A percentile compares a stretch with the other conserved stretches of the same genome.
Evolutionary conservation across 2,888 invertebrate species (phyloP).

Genomic region (Himalopsyche tibetana): DNA sequence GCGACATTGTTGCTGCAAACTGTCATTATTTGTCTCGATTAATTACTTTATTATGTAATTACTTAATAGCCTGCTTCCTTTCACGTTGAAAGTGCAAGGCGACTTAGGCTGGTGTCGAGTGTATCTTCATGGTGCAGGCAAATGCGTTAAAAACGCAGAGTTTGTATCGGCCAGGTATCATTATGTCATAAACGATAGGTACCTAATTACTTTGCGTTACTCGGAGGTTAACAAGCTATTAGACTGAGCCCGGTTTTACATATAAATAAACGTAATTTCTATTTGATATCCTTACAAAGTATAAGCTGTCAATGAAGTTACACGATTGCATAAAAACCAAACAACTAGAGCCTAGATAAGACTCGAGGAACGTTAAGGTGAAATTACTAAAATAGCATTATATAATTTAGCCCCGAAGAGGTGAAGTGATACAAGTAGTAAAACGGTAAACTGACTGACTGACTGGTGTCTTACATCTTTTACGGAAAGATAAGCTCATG

Average conservation of each 20-base stretch:
- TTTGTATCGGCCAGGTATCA: background rate
- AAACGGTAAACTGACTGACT: no score
- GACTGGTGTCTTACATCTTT: no score
- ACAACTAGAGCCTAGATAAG: no score
- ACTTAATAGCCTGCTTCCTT: conserved; percentile 53
- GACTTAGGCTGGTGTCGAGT: background rate
- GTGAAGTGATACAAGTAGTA: no score
- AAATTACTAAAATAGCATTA: no score
- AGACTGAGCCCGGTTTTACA: background rate
- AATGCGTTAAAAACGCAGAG: background rate
- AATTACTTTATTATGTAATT: conserved; percentile 58
- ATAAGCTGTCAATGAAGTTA: background rate
- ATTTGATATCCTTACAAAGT: background rate
- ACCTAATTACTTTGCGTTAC: background rate
- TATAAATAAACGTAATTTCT: background rate
- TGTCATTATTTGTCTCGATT: conserved; percentile 46
- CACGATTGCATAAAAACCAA: no score
- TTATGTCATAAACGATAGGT: conserved; percentile 17
- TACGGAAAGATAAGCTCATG: no score
- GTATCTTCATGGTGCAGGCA: background rate
- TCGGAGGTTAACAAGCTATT: conserved; percentile 18
- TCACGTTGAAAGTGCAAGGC: conserved; percentile 28
- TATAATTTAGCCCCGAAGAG: no score
- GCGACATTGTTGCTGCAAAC: conserved; percentile 36
- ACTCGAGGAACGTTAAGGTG: no score